Percentiles rank a stretch among this genome's conserved stretches.
phyloP scores from a whole-genome alignment of 2,797 vertebrate species.

The Spinus pinus region DNA sequence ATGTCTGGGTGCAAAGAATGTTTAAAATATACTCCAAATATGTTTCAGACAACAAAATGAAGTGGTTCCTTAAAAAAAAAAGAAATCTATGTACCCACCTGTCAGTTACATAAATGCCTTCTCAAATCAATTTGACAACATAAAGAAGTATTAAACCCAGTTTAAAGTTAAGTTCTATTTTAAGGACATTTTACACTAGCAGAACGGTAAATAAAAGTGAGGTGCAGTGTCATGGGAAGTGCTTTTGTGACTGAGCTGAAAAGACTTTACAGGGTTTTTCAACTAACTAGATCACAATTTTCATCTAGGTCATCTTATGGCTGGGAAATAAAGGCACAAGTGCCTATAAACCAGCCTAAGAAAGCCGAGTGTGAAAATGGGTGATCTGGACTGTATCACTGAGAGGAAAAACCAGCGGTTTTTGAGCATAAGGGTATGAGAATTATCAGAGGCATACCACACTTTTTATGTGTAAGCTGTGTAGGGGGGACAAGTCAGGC shows the following conservation, averaged over 20 bases:
- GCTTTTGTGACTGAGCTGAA: neutral
- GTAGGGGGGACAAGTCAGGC: neutral
- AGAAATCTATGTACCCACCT: neutral
- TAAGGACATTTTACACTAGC: neutral
- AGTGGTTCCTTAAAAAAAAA: neutral
- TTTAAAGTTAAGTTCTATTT: slow-evolving; percentile 25
- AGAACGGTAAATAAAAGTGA: slow-evolving; percentile 1
- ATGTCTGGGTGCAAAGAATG: neutral
- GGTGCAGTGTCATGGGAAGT: neutral
- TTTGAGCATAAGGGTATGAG: neutral
- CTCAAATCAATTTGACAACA: neutral
- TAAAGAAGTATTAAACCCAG: neutral
- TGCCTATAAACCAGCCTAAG: neutral
- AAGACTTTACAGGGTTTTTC: neutral
- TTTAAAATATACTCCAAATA: neutral
- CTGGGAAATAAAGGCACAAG: neutral
- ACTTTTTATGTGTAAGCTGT: neutral
- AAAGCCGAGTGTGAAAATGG: neutral
- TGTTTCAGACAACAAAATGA: neutral
- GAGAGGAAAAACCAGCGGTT: neutral
- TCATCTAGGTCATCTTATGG: slow-evolving; percentile 16
- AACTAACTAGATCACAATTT: neutral
- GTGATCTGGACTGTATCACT: neutral
- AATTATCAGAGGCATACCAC: neutral
- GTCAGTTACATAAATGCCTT: slow-evolving; percentile 15